Base-by-base conservation (phyloP, 2,797 vertebrate species). In the Coluber constrictor region DNA sequence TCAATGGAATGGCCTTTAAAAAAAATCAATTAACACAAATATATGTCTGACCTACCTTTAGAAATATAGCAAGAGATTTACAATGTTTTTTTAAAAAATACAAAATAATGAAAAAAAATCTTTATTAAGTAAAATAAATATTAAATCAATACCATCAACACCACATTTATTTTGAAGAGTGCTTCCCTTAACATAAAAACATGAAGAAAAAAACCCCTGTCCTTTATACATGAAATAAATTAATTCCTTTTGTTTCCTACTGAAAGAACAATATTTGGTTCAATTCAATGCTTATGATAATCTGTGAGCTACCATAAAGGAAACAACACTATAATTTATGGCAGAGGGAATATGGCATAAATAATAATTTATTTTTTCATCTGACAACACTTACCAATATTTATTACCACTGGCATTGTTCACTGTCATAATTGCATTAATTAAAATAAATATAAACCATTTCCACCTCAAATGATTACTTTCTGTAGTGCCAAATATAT, bases 361-460 rank as follows among this genome's bases (percentile, higher is more conserved):
- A 43, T 54, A 32, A 32, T 32, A 0, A 59, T 91, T 93, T 94
- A 3, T 3, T 60, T 63, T 63, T 47, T 63, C 3, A n/a, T 29
- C 9, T 79, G 63, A 79, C 55, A 51, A n/a, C 59, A 16, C 27
- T 25, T 70, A 61, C 29, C 1, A 3, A 60, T 70, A 32, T 92
- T 95, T 55, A 90, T 0, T 0, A 27, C 90, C 61, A 61, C 90
- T 93, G 86, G 92, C 4, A 90, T 88, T 55, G 74, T 89, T 12
- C 5, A 87, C 18, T n/a, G 12, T 32, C 54, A 94, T 29, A 74
- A 91, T 90, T 91, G 74, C 90, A 93, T 32, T 79, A 18, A 51
- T 9, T 94, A 66, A 15, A 66, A n/a, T 66, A 66, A 13, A 18
- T 59, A 59, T 56, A 88, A 20, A 12, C 23, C 4, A 27, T 86